A percentile compares a stretch with the other conserved stretches of the same genome.
Conservation (phyloP, 1,140 invertebrate genomes). For the Danaus melanippus region DNA sequence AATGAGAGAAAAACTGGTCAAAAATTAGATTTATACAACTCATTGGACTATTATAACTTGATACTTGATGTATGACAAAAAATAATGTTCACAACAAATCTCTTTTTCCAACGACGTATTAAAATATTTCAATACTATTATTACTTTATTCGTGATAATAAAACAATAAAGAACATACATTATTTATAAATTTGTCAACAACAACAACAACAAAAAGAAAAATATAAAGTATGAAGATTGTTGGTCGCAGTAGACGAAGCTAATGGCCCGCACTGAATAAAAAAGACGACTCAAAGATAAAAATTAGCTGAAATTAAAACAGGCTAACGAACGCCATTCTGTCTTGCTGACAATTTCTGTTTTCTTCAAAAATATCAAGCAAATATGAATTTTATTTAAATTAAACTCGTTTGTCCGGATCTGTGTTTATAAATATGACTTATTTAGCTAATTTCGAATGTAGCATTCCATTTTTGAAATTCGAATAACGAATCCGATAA, state of each 20-base stretch:
- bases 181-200: no score
- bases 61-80: conserved; percentile 26
- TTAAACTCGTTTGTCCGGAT: conserved; percentile 7
- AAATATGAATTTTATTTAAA: conserved; percentile 15
- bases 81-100: no score
- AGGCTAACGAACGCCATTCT: conserved; percentile 66
- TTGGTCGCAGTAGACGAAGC: conserved; percentile 23
- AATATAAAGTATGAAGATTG: conserved; percentile 36
- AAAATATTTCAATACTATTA: no score
- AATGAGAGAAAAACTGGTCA: conserved; percentile 57
- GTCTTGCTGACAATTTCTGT: conserved; percentile 15
- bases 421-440: background rate
- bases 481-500: background rate
- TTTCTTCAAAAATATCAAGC: conserved; percentile 2
- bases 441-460: no score
- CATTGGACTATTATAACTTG: conserved; percentile 26
- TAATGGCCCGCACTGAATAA: conserved; percentile 57
- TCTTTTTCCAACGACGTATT: no score
- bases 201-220: background rate
- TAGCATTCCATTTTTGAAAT: no score
- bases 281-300: conserved; percentile 58
- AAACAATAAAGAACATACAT: no score
- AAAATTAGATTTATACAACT: conserved; percentile 59
- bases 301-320: conserved; percentile 70
- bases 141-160: no score